Conservation (phyloP, 1,140 invertebrate species). For the Holcopasites calliopsidis region DNA sequence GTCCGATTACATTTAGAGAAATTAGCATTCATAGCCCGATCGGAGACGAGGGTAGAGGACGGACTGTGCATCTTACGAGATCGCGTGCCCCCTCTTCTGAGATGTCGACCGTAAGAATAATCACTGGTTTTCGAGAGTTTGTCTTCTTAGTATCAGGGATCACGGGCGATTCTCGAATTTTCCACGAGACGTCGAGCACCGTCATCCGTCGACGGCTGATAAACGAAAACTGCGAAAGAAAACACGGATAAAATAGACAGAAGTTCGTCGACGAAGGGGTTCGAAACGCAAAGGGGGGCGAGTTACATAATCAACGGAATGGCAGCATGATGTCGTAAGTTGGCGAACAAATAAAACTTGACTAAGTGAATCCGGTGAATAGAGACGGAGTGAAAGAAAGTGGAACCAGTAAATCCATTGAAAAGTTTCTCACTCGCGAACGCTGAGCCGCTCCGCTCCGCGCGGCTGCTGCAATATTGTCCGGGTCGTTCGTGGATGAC, state of each 20-base stretch:
- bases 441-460: too few relatives aligned
- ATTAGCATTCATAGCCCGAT: slow-evolving; percentile 5
- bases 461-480: slow-evolving; percentile 58
- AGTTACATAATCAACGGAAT: slow-evolving; percentile 67
- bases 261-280: slow-evolving; percentile 14
- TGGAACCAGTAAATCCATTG: slow-evolving; percentile 66
- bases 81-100: too few relatives aligned
- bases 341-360: slow-evolving; percentile 67
- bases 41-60: too few relatives aligned
- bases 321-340: slow-evolving; percentile 60
- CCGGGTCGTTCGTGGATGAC: slow-evolving; percentile 56
- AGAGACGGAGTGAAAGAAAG: slow-evolving; percentile 59
- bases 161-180: too few relatives aligned
- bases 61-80: too few relatives aligned
- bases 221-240: background rate
- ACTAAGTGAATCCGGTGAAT: slow-evolving; percentile 69
- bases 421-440: slow-evolving; percentile 67
- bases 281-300: slow-evolving; percentile 13
- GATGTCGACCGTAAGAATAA: too few relatives aligned
- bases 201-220: too few relatives aligned
- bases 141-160: background rate
- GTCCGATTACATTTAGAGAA: slow-evolving; percentile 31
- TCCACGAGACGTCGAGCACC: background rate
- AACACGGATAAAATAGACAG: background rate
- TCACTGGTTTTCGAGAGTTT: too few relatives aligned